Conservation (phyloP, 2,888 invertebrate species). For the Apamea anceps region DNA sequence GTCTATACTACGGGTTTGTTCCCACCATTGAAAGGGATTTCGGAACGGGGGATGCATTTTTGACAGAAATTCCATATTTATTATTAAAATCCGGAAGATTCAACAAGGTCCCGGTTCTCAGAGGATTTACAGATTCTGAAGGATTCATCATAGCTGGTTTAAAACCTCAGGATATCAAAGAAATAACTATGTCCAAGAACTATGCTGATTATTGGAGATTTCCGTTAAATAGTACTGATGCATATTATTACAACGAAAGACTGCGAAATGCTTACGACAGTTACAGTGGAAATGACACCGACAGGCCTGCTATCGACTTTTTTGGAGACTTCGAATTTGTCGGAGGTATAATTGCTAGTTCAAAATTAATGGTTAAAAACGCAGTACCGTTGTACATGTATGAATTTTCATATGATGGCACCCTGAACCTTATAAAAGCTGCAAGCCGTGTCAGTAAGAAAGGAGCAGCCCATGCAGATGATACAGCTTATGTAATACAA, state of each 20-base stretch:
- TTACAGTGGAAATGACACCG: conserved; percentile 56
- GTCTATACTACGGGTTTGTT: conserved; percentile 71
- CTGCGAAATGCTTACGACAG: conserved; percentile 46
- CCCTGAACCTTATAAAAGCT: conserved; percentile 69
- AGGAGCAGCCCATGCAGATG: conserved; percentile 77
- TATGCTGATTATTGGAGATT: conserved; percentile 68
- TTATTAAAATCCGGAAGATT: conserved; percentile 78
- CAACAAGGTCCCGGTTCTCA: conserved; percentile 83
- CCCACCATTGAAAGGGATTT: conserved; percentile 79
- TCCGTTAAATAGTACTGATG: conserved; percentile 38
- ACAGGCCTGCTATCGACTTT: conserved; percentile 73
- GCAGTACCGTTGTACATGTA: conserved; percentile 72
- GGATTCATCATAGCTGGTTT: conserved; percentile 72
- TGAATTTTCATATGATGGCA: conserved; percentile 76
- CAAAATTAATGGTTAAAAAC: conserved; percentile 51
- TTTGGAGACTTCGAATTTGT: conserved; percentile 77
- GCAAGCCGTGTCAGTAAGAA: conserved; percentile 26
- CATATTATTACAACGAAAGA: conserved; percentile 67
- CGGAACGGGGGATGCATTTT: conserved; percentile 71
- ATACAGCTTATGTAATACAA: conserved; percentile 63
- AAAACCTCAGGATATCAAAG: conserved; percentile 66
- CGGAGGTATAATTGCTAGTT: conserved; percentile 66
- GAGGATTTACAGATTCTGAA: conserved; percentile 80
- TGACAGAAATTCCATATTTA: conserved; percentile 79
- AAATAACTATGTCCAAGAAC: conserved; percentile 66